These are phyloP conservation scores for Xiphias gladius DNA, from an alignment of 2,113 vertebrate species.

Conservation along the genomic window DNA sequence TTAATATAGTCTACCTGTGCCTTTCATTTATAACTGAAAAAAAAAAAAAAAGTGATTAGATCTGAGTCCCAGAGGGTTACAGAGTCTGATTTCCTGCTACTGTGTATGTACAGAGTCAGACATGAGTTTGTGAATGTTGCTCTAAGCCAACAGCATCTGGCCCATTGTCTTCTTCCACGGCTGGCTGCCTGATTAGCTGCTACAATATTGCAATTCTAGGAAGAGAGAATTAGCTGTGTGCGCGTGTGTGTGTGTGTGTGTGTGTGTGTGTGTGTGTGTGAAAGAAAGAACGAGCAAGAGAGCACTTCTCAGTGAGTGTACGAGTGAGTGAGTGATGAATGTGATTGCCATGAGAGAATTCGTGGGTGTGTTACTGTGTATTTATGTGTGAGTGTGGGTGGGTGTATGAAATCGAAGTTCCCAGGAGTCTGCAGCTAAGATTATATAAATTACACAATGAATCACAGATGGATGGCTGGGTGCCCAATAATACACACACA, in stretches of 20 bases:
- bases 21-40: conserved; percentile 38
- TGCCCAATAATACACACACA: conserved; percentile 10
- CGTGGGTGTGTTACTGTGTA: conserved; percentile 38
- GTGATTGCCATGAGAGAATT: conserved; percentile 38
- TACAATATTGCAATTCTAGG: conserved; percentile 54
- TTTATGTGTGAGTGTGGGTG: conserved; percentile 59
- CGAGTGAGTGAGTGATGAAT: conserved; percentile 45
- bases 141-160: conserved; percentile 78
- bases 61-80: conserved; percentile 49
- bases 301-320: conserved; percentile 35
- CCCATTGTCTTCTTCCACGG: conserved; percentile 74
- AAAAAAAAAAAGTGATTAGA: conserved; percentile 51
- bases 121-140: conserved; percentile 71
- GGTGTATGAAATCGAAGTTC: conserved; percentile 64
- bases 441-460: conserved; percentile 63
- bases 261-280: conserved; percentile 20
- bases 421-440: conserved; percentile 70
- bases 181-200: conserved; percentile 78
- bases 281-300: conserved; percentile 21
- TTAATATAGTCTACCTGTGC: neutral
- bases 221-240: conserved; percentile 55
- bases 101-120: conserved; percentile 50
- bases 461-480: conserved; percentile 56
- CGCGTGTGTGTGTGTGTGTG: conserved; percentile 29
- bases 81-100: conserved; percentile 53